Percentiles rank a stretch among this genome's conserved stretches.
Conservation (phyloP, 2,888 invertebrate genomes). For the Rhamphomyia laevipes region DNA sequence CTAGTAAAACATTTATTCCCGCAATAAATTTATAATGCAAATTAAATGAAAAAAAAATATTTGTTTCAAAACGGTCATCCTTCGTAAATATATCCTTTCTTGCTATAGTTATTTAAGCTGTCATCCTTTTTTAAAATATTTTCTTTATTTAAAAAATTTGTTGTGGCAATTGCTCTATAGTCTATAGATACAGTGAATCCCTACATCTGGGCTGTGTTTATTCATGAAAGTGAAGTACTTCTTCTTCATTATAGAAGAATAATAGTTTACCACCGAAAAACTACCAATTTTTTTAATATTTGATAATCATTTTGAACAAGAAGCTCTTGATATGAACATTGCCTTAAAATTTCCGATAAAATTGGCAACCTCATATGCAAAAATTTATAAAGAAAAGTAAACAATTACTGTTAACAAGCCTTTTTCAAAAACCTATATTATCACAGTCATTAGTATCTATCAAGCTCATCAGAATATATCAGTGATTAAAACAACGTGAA, state of each 20-base stretch:
- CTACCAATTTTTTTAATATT: constrained; percentile 2
- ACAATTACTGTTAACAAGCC: not conserved
- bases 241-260: not conserved
- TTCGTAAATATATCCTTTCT: too few relatives aligned
- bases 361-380: too few relatives aligned
- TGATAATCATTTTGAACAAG: constrained; percentile 4
- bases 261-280: not conserved
- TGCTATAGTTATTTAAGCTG: too few relatives aligned
- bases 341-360: constrained; percentile 1
- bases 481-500: not conserved
- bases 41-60: too few relatives aligned
- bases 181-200: too few relatives aligned
- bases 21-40: too few relatives aligned
- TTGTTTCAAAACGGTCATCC: too few relatives aligned
- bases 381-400: not conserved
- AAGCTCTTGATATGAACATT: constrained; percentile 3
- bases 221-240: not conserved
- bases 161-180: too few relatives aligned
- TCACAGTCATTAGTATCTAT: not conserved
- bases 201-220: too few relatives aligned
- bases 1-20: too few relatives aligned
- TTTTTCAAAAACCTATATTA: not conserved
- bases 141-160: too few relatives aligned
- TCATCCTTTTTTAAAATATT: too few relatives aligned
- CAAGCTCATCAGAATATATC: not conserved